Base-by-base conservation (phyloP, 2,113 vertebrate genomes). In the Gallinago media region DNA sequence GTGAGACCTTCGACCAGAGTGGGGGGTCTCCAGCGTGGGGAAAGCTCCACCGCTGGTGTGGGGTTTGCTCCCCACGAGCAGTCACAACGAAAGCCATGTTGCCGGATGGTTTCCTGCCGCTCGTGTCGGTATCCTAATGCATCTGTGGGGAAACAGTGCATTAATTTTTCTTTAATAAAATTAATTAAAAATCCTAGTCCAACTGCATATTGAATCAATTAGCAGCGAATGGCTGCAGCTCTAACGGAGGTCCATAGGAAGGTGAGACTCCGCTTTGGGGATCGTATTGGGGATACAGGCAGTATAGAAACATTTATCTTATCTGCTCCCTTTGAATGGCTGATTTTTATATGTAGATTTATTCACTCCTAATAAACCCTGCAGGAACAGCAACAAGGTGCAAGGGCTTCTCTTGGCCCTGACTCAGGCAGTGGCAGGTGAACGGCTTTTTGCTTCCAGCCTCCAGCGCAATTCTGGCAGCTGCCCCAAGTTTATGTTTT, bases 151-250 rank as follows among this genome's bases (percentile, higher is more conserved):
- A 92, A 81, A 65, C 49, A 84, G 68, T 49, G 58, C 88, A 66
- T 96, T 96, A 75, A 88, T 94, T 97, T 81, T 97, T 93, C 72
- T 93, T 34, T 86, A 94, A 96, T 95, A 96, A 95, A 96, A 88
- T 93, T 93, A 97, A 94, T 97, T 97, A 87, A 95, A 97, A 94
- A 88, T 86, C 91, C 58, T 88, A 70, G 38, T 81, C 80, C 36
- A 65, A 91, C 71, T 90, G 40, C 27, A 2, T 65, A 59, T 63
- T 83, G 75, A 90, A 79, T 95, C 95, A 95, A 95, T 92, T 78
- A 88, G 63, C 65, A 92, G 75, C 0, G 3, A 88, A 71, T 0
- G 18, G 40, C 61, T 68, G 63, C 65, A 71, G 72, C 67, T 73
- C 63, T 65, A 86, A 46, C 15, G 1, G 66, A 67, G 76, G 67